A percentile compares a stretch with the other conserved stretches of the same genome.
These are phyloP conservation scores for Dorcus hopei DNA, from an alignment of 2,888 invertebrate genomes.

Conservation along the genomic window DNA sequence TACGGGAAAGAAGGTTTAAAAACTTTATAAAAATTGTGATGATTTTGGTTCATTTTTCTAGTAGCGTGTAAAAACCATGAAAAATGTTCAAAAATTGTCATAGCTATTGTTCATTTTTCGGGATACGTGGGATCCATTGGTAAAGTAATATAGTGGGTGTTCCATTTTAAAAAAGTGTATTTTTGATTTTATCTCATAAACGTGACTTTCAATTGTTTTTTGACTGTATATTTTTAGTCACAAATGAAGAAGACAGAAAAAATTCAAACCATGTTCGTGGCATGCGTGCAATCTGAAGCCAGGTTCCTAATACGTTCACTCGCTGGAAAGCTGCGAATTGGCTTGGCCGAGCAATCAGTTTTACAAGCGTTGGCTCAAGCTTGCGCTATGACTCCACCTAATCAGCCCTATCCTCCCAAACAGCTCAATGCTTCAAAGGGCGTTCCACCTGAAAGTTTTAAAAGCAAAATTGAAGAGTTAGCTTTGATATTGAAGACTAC, in stretches of 20 bases:
- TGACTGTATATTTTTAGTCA: constrained; percentile 52
- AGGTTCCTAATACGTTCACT: constrained; percentile 85
- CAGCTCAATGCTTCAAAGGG: constrained; percentile 63
- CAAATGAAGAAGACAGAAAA: constrained; percentile 84
- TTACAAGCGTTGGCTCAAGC: constrained; percentile 88
- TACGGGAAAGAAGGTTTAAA: too few species aligned
- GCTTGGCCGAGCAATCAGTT: constrained; percentile 94
- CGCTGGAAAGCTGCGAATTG: constrained; percentile 92
- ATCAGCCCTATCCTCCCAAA: constrained; percentile 61
- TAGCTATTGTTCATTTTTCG: too few species aligned
- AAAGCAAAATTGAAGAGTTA: constrained; percentile 69
- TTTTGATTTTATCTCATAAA: too few species aligned
- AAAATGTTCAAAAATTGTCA: too few species aligned
- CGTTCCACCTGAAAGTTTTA: constrained; percentile 65
- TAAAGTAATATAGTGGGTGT: too few species aligned
- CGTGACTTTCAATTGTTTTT: too few species aligned
- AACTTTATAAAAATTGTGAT: too few species aligned
- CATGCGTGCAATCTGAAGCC: constrained; percentile 84
- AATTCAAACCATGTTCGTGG: constrained; percentile 89
- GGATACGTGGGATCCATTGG: too few species aligned
- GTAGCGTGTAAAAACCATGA: too few species aligned
- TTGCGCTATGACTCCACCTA: constrained; percentile 74
- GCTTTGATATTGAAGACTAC: constrained; percentile 84
- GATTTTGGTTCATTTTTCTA: too few species aligned
- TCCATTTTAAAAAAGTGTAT: too few species aligned